A percentile compares a stretch with the other conserved stretches of the same genome.
phyloP scores from a whole-genome alignment of 2,888 invertebrate genomes.

The Sphecodes monilicornis region DNA sequence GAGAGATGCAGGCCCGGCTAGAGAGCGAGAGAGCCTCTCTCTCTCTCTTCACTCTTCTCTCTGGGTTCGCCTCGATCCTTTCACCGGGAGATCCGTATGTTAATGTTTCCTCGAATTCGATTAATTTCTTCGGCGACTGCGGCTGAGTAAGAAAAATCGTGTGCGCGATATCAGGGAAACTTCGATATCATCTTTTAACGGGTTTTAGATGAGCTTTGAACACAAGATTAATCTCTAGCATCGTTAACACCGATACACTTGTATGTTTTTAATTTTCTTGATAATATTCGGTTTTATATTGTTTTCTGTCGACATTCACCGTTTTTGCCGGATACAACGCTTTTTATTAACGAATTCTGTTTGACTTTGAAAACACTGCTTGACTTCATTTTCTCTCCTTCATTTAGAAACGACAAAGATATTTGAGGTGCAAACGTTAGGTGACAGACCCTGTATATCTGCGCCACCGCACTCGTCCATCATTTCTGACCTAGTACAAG shows the following conservation, averaged over 20 bases:
- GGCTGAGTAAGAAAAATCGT: neutral
- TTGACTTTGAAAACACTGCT: neutral
- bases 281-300: neutral
- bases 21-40: neutral
- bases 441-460: no score
- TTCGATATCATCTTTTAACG: neutral
- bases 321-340: neutral
- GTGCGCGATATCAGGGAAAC: neutral
- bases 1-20: neutral
- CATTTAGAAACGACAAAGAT: no score
- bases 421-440: no score
- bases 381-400: neutral
- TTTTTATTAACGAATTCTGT: neutral
- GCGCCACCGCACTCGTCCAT: neutral
- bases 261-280: neutral
- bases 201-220: neutral
- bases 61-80: slow-evolving; percentile 6
- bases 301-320: neutral
- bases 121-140: slow-evolving; percentile 37
- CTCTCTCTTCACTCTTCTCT: neutral
- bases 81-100: slow-evolving; percentile 19
- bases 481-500: neutral
- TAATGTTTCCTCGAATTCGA: slow-evolving; percentile 42
- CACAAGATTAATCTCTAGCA: neutral
- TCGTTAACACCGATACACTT: neutral